These are phyloP conservation scores for Heliconius aoede DNA, from an alignment of 2,888 invertebrate genomes.

Conservation along the genomic window DNA sequence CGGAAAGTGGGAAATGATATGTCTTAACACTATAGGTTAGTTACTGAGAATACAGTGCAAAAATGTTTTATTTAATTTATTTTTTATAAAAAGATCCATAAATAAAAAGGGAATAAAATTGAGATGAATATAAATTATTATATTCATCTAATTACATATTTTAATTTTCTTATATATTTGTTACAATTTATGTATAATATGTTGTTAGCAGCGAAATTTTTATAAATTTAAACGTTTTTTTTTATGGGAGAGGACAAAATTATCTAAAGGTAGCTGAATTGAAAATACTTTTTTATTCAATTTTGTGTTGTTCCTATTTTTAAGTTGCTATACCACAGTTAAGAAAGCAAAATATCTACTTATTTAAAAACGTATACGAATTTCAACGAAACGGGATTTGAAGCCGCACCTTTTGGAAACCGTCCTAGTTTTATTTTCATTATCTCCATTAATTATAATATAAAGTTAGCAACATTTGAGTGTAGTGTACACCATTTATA, in stretches of 20 bases:
- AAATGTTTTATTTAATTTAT: background rate
- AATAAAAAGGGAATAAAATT: no score
- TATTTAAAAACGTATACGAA: background rate
- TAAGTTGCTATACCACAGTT: background rate
- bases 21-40: background rate
- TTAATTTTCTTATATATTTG: no score
- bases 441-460: conserved; percentile 1
- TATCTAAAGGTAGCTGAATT: no score
- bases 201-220: no score
- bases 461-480: background rate
- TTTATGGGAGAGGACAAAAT: no score
- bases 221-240: no score
- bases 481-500: conserved; percentile 24
- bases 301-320: background rate
- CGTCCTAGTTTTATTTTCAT: background rate
- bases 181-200: no score
- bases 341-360: background rate
- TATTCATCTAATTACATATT: no score
- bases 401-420: background rate
- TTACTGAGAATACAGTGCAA: background rate
- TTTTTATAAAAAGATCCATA: no score
- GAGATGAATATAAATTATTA: no score
- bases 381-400: background rate
- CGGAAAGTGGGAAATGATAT: background rate
- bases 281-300: no score